Evolutionary conservation across 2,797 vertebrate species (phyloP).

Genomic region (Sebastes minor): DNA sequence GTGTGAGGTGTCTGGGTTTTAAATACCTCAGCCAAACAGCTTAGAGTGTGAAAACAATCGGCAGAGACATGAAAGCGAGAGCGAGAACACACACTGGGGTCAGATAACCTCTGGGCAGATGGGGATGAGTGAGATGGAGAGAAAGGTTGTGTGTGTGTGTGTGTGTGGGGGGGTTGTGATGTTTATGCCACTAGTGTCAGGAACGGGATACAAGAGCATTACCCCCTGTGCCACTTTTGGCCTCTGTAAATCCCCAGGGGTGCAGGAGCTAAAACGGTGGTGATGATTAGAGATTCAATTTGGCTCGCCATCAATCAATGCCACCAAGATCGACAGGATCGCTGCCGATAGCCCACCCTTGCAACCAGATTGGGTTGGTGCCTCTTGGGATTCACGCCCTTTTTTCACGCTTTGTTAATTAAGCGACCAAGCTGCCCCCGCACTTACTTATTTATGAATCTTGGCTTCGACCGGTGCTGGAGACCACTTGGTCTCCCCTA

Average conservation of each 20-base stretch:
- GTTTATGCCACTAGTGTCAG: conserved; percentile 70
- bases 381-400: conserved; percentile 74
- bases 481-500: conserved; percentile 74
- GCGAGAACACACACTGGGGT: conserved; percentile 69
- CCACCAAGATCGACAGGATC: conserved; percentile 56
- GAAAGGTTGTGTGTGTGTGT: conserved; percentile 14
- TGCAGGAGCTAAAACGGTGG: conserved; percentile 73
- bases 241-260: conserved; percentile 63
- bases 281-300: conserved; percentile 86
- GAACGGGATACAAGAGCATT: conserved; percentile 57
- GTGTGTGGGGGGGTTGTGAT: conserved; percentile 20
- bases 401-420: conserved; percentile 83
- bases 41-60: conserved; percentile 80
- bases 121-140: conserved; percentile 61
- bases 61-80: conserved; percentile 76
- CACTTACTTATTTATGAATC: conserved; percentile 86
- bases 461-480: conserved; percentile 71
- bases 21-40: conserved; percentile 68
- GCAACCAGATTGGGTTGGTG: conserved; percentile 65
- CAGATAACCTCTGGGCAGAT: conserved; percentile 79
- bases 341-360: conserved; percentile 65
- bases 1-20: conserved; percentile 64
- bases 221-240: conserved; percentile 63
- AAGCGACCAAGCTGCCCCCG: conserved; percentile 76
- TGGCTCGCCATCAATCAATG: conserved; percentile 82